Conservation (phyloP, 2,888 invertebrate species). For the Anagyrus pseudococci region DNA sequence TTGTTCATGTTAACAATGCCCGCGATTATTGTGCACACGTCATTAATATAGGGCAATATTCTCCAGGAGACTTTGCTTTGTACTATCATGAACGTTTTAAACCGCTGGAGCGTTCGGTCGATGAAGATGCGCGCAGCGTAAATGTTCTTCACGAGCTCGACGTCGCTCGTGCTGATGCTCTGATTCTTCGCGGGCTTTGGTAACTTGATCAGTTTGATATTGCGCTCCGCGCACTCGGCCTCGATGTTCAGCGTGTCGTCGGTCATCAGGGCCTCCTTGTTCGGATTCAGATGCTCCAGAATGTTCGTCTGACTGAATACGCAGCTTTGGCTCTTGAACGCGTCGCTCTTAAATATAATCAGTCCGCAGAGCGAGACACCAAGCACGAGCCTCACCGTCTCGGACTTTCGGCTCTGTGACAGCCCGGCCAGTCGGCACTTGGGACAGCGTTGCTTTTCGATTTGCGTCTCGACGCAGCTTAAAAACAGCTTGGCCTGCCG, state of each 20-base stretch:
- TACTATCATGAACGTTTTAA: conserved; percentile 33
- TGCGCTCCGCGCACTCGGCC: conserved; percentile 17
- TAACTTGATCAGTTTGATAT: conserved; percentile 22
- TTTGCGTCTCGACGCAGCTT: conserved; percentile 18
- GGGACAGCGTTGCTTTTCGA: conserved; percentile 28
- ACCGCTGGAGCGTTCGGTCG: conserved; percentile 26
- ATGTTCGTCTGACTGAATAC: conserved; percentile 23
- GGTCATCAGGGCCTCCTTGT: conserved; percentile 30
- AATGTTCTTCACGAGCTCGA: conserved; percentile 32
- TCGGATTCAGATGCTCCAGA: conserved; percentile 17
- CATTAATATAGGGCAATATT: conserved; percentile 22
- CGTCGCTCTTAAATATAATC: conserved; percentile 30
- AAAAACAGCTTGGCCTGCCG: conserved; percentile 29
- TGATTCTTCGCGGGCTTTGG: conserved; percentile 17
- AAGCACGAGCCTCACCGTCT: conserved; percentile 20
- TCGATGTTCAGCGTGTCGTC: conserved; percentile 28
- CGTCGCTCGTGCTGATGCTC: conserved; percentile 11
- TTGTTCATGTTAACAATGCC: conserved; percentile 31
- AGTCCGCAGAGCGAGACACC: conserved; percentile 32
- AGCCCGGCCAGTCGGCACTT: conserved; percentile 4
- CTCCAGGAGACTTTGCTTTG: conserved; percentile 27
- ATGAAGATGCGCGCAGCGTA: conserved; percentile 25
- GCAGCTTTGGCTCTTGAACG: conserved; percentile 2
- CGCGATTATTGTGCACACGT: conserved; percentile 29
- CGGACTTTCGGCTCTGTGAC: background rate